Percentiles rank a stretch among this genome's conserved stretches.
phyloP scores from a whole-genome alignment of 2,797 vertebrate genomes.

The Chelon labrosus region DNA sequence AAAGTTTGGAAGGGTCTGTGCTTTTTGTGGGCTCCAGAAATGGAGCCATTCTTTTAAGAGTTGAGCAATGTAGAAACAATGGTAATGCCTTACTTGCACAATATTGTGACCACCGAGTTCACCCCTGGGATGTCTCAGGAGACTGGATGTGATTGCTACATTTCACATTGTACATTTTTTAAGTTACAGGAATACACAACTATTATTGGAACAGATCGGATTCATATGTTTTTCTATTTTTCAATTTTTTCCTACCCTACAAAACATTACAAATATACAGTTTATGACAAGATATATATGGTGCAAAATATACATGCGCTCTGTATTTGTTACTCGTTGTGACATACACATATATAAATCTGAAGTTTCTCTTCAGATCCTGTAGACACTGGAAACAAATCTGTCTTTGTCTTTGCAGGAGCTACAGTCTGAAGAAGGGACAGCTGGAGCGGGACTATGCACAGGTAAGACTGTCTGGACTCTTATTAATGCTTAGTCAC shows the following conservation, averaged over 20 bases:
- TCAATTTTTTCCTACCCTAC: not conserved
- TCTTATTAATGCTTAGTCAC: not conserved
- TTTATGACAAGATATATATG: not conserved
- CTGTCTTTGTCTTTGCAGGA: slow-evolving; percentile 84
- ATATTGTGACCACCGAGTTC: slow-evolving; percentile 30
- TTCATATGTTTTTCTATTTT: not conserved
- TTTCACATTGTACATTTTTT: not conserved
- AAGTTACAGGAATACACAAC: not conserved
- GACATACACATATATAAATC: not conserved
- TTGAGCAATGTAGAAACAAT: not conserved
- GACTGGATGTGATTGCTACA: not conserved
- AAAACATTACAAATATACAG: not conserved
- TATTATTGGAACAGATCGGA: not conserved
- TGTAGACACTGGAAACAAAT: slow-evolving; percentile 9
- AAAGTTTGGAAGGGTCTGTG: slow-evolving; percentile 19
- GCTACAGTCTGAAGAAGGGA: slow-evolving; percentile 97
- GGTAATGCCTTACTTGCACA: slow-evolving; percentile 23
- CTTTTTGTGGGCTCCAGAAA: slow-evolving; percentile 17
- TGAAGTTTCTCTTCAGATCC: not conserved
- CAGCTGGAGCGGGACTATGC: slow-evolving; percentile 96
- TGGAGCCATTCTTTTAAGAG: slow-evolving; percentile 9
- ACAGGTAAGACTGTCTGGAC: slow-evolving; percentile 85
- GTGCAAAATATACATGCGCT: not conserved
- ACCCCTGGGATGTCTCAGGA: not conserved
- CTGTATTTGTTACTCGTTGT: not conserved